Evolutionary conservation across 1,140 invertebrate species (phyloP).

Genomic region (Drosophila ogumai): DNA sequence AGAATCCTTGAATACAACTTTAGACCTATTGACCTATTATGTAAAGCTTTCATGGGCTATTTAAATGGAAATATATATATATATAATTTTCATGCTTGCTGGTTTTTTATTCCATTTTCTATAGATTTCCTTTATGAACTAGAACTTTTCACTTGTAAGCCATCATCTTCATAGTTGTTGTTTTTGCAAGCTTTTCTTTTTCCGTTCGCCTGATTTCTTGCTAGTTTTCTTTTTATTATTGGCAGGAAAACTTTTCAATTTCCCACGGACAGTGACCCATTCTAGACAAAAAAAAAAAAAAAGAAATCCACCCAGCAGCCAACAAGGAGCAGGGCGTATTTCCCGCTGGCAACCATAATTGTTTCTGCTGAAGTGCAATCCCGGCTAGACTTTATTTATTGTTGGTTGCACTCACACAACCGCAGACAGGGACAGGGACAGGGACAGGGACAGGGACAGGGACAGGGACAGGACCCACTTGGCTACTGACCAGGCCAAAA

Average conservation of each 20-base stretch:
- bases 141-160: slow-evolving; percentile 26
- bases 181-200: slow-evolving; percentile 25
- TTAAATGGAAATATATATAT: neutral
- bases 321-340: neutral
- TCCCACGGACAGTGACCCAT: slow-evolving; percentile 52
- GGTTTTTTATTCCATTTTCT: neutral
- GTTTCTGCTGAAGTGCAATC: slow-evolving; percentile 64
- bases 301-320: neutral
- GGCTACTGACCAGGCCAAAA: slow-evolving; percentile 26
- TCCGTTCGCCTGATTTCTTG: slow-evolving; percentile 33
- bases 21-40: neutral
- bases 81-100: neutral
- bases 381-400: slow-evolving; percentile 79
- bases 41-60: neutral
- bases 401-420: slow-evolving; percentile 39
- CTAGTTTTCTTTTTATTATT: slow-evolving; percentile 32
- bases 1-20: neutral
- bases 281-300: slow-evolving; percentile 12
- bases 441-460: too few species aligned
- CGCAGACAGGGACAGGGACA: slow-evolving; percentile 8
- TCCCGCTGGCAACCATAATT: slow-evolving; percentile 66
- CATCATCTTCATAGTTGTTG: slow-evolving; percentile 35
- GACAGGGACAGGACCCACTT: slow-evolving; percentile 13
- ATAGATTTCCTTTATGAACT: neutral
- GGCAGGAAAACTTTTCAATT: slow-evolving; percentile 36